Percentiles rank a stretch among this genome's conserved stretches.
These are phyloP conservation scores for Stenchaetothrips biformis DNA, from an alignment of 2,888 invertebrate species.

Conservation along the genomic window DNA sequence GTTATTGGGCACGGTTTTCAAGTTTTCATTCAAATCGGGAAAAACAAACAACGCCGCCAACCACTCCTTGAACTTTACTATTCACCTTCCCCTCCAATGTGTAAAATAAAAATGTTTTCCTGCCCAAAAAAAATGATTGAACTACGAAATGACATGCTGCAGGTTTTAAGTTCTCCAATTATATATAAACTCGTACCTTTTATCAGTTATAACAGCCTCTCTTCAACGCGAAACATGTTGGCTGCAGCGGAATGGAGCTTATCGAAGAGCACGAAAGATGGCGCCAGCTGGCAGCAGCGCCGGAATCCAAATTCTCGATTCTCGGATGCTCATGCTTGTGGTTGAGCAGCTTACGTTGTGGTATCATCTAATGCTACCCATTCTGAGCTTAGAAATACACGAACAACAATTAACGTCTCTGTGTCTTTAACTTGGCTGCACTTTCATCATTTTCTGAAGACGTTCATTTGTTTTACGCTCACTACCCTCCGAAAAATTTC, in stretches of 20 bases:
- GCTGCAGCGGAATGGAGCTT: too few species aligned
- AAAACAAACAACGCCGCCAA: neutral
- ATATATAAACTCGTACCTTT: too few species aligned
- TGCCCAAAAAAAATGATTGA: too few species aligned
- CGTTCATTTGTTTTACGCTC: neutral
- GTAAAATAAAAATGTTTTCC: too few species aligned
- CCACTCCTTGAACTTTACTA: neutral
- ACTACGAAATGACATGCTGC: too few species aligned
- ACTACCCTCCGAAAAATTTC: neutral
- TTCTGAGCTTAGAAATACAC: neutral
- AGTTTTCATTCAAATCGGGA: too few species aligned
- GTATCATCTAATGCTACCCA: neutral
- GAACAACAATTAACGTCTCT: neutral
- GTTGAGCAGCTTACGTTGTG: neutral
- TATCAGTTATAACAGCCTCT: too few species aligned
- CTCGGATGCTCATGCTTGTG: neutral
- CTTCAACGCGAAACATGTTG: too few species aligned
- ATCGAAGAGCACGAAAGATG: too few species aligned
- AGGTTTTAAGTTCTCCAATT: too few species aligned
- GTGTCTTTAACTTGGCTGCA: neutral
- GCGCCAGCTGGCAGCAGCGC: neutral
- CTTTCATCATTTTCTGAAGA: neutral
- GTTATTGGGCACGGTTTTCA: neutral
- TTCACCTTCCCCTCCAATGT: neutral
- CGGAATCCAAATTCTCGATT: neutral